These are phyloP conservation scores for Mormyrus hasselquistii DNA, from an alignment of 2,797 vertebrate species.

Conservation along the genomic window DNA sequence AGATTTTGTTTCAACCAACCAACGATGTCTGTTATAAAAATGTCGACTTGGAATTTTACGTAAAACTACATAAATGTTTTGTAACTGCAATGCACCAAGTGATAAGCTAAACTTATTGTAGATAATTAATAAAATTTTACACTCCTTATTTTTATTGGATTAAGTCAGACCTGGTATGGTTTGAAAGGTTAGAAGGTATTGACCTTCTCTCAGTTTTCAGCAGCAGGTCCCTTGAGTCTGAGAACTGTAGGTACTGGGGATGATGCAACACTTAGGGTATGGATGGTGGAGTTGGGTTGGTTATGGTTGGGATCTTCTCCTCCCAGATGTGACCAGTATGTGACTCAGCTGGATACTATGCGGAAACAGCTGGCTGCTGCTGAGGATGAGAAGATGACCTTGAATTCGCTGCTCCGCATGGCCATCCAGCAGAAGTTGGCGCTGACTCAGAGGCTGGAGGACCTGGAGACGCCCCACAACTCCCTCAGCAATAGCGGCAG, in stretches of 20 bases:
- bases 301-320: not conserved
- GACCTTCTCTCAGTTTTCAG: not conserved
- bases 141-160: not conserved
- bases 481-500: constrained; percentile 60
- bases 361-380: constrained; percentile 74
- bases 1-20: not conserved
- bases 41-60: too few relatives aligned
- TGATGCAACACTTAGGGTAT: not conserved
- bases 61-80: too few relatives aligned
- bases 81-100: too few relatives aligned
- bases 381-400: constrained; percentile 79
- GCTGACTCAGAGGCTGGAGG: constrained; percentile 72
- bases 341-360: constrained; percentile 79
- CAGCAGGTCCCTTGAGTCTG: not conserved
- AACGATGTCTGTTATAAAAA: too few relatives aligned
- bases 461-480: constrained; percentile 56
- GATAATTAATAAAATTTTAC: not conserved
- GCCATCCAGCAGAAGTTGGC: constrained; percentile 81
- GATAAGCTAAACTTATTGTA: too few relatives aligned
- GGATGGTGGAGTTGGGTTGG: not conserved
- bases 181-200: not conserved
- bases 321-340: constrained; percentile 77
- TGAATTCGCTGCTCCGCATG: constrained; percentile 76
- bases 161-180: not conserved
- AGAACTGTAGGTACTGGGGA: not conserved